Evolutionary conservation across 2,113 vertebrate genomes (phyloP).

Genomic region (Atractosteus spatula): DNA sequence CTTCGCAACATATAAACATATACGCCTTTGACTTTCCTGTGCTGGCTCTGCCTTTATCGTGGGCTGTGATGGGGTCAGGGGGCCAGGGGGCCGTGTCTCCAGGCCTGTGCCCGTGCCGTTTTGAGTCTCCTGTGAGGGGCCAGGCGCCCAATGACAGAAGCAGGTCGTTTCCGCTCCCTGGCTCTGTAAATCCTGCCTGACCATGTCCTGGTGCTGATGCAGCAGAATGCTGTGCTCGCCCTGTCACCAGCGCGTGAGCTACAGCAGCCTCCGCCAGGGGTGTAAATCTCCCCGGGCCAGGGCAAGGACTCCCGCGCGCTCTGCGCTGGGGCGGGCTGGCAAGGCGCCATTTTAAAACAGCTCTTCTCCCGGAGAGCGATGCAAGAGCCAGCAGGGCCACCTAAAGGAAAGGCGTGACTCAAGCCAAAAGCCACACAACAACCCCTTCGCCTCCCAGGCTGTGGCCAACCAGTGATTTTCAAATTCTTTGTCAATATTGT

Average conservation of each 20-base stretch:
- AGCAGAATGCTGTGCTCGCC: constrained; percentile 64
- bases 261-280: constrained; percentile 40
- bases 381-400: constrained; percentile 6
- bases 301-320: neutral
- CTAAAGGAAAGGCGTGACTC: constrained; percentile 32
- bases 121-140: constrained; percentile 73
- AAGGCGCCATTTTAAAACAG: too few relatives aligned
- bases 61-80: neutral
- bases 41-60: too few relatives aligned
- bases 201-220: constrained; percentile 71
- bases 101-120: constrained; percentile 74
- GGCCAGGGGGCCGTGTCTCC: constrained; percentile 58
- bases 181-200: constrained; percentile 72
- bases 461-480: too few relatives aligned
- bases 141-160: constrained; percentile 76
- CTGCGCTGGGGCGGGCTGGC: neutral
- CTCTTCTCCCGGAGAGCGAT: constrained; percentile 46
- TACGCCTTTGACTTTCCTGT: too few relatives aligned
- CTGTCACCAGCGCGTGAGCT: constrained; percentile 61
- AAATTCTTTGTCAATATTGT: too few relatives aligned
- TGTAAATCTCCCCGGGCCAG: neutral
- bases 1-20: too few relatives aligned
- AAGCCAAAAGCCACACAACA: too few relatives aligned
- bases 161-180: constrained; percentile 68
- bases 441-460: too few relatives aligned